phyloP scores from a whole-genome alignment of 64 coral and sea anemone species.

The Montipora sp. region DNA sequence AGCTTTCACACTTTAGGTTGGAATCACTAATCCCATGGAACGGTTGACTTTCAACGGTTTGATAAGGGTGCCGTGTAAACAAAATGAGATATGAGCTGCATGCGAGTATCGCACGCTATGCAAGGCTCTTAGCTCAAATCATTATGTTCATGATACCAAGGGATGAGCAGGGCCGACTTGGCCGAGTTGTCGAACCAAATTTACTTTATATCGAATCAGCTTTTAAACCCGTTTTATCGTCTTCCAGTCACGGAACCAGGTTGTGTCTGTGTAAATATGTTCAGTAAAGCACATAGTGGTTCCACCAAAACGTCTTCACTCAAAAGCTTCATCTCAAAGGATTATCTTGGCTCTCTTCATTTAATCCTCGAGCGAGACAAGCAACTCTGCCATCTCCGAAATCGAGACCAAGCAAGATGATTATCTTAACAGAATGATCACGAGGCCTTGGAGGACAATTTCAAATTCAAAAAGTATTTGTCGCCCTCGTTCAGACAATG shows the following conservation, averaged over 20 bases:
- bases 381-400: background rate
- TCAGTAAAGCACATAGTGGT: background rate
- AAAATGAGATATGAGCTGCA: no score
- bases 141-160: no score
- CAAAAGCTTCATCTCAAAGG: background rate
- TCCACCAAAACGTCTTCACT: constrained; percentile 2
- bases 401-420: constrained; percentile 3
- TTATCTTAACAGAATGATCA: background rate
- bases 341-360: background rate
- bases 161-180: no score
- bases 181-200: background rate
- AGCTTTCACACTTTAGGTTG: no score
- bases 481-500: constrained; percentile 10
- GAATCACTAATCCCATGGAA: no score
- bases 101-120: no score
- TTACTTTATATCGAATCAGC: background rate
- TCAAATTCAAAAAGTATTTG: constrained; percentile 26
- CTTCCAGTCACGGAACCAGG: background rate
- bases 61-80: no score
- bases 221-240: background rate
- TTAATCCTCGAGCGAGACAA: background rate
- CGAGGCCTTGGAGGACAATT: background rate
- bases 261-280: background rate
- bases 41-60: no score
- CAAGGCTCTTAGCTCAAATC: no score